Evolutionary conservation across 1,140 invertebrate species (phyloP), one percentile per base, ranked within the genome.

Genomic region (Bradysia coprophila): DNA sequence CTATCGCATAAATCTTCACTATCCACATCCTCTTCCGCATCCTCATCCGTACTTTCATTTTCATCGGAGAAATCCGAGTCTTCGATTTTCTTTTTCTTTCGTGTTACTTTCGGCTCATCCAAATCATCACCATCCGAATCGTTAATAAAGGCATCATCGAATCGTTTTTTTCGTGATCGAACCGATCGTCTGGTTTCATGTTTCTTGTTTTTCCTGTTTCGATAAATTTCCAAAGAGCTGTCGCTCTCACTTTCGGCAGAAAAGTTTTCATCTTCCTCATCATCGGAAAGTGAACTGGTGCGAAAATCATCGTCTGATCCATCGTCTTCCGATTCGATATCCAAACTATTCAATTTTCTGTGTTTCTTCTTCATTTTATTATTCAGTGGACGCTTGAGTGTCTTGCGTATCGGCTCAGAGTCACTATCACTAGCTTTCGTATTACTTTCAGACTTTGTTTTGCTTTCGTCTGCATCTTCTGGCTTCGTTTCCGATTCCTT

Each of bases 301-400:
- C 86, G 85, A 48, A 90, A 90, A 57, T 89, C 85, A 59, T 89
- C 84, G 53, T 90, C 86, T 2, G 78, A 84, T 44, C 74, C 75
- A 54, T 85, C 81, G 43, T 85, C 81, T 43, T 82, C 82, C 32
- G 79, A 84, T 22, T 76, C 76, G 3, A 83, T 73, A 49, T 89
- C 85, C 10, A 92, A 61, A 45, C 78, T 83, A 50, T 84, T 88
- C 1, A 90, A 59, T 47, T 81, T 81, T 1, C 79, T 64, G 21
- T 75, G 67, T 51, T 82, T 83, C 48, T 81, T 81, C 40, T 68
- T 70, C 5, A 54, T 49, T 1, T 53, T 43, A 2, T 54, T 54
- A 10, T n/a, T 16, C 21, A 11, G 13, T 28, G 58, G 56, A 21
- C 61, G 51, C 61, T 18, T 59, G 62, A 32, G 57, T 60, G 21